phyloP scores from a whole-genome alignment of 2,797 vertebrate genomes.

The Gallinago nigripennis region DNA sequence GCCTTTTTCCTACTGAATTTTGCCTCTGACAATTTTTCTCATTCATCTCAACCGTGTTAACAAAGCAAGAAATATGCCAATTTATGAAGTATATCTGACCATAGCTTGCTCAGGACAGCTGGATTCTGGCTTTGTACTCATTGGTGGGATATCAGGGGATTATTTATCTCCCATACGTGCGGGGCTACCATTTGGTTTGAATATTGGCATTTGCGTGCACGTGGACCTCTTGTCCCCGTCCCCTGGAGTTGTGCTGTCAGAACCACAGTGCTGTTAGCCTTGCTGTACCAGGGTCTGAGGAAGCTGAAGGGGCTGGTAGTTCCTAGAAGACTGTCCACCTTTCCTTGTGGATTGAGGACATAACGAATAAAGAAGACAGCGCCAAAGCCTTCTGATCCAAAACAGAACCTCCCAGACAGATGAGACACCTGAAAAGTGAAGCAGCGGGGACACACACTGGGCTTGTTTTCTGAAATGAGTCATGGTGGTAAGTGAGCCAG shows the following conservation, averaged over 20 bases:
- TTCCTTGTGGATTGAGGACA: accelerated
- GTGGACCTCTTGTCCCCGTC: accelerated
- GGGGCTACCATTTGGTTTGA: neutral
- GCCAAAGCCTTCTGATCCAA: neutral
- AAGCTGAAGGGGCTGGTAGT: neutral
- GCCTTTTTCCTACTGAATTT: neutral
- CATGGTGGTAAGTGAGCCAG: neutral
- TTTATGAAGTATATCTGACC: neutral
- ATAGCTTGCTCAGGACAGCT: neutral
- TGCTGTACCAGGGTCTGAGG: neutral
- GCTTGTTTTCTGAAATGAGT: neutral
- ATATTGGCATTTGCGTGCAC: neutral
- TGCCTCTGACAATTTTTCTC: neutral
- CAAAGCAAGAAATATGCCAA: no score
- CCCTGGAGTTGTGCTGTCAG: neutral
- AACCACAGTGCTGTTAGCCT: accelerated
- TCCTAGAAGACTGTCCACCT: accelerated
- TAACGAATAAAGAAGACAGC: accelerated
- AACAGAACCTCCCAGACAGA: neutral
- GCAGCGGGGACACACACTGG: accelerated
- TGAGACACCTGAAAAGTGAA: neutral
- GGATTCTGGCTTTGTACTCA: neutral
- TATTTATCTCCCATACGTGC: neutral
- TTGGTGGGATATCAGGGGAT: neutral
- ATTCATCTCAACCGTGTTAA: neutral